Evolutionary conservation across 2,113 vertebrate species (phyloP).

Genomic region (Thunnus maccoyii): DNA sequence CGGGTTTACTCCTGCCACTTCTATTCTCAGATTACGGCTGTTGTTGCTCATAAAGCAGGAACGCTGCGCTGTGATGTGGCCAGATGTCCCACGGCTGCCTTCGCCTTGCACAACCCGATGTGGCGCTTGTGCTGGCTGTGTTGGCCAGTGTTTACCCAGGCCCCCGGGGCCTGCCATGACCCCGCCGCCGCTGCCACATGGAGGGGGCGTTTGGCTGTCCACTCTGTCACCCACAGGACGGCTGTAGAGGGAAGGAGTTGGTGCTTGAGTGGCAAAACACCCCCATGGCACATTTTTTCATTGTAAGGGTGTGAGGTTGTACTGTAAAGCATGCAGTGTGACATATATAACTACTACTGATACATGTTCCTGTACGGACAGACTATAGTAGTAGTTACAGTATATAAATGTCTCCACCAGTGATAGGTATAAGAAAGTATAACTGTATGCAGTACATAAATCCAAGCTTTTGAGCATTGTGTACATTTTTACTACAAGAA

Average conservation of each 20-base stretch:
- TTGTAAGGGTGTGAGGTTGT: constrained; percentile 7
- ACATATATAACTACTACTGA: background rate
- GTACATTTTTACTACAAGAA: background rate
- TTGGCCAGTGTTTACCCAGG: constrained; percentile 65
- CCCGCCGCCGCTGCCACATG: constrained; percentile 36
- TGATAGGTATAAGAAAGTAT: no score
- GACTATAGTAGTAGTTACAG: no score
- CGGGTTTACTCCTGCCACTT: constrained; percentile 54
- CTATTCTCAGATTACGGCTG: constrained; percentile 72
- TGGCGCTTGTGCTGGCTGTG: constrained; percentile 72
- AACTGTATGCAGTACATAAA: background rate
- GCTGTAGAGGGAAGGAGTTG: constrained; percentile 21
- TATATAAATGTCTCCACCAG: no score
- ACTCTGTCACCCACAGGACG: constrained; percentile 38
- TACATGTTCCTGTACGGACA: background rate
- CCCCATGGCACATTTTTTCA: constrained; percentile 14
- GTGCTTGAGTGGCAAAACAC: constrained; percentile 26
- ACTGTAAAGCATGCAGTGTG: constrained; percentile 15
- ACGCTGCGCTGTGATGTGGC: constrained; percentile 66
- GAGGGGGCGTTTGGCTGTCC: constrained; percentile 50
- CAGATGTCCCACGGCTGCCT: constrained; percentile 71
- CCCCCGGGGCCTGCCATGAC: constrained; percentile 57
- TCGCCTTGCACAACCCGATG: constrained; percentile 68
- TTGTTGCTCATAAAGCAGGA: constrained; percentile 75
- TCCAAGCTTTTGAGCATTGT: background rate